A percentile compares a stretch with the other conserved stretches of the same genome.
These are phyloP conservation scores for Alfaro cultratus DNA, from an alignment of 2,797 vertebrate genomes.

Conservation along the genomic window DNA sequence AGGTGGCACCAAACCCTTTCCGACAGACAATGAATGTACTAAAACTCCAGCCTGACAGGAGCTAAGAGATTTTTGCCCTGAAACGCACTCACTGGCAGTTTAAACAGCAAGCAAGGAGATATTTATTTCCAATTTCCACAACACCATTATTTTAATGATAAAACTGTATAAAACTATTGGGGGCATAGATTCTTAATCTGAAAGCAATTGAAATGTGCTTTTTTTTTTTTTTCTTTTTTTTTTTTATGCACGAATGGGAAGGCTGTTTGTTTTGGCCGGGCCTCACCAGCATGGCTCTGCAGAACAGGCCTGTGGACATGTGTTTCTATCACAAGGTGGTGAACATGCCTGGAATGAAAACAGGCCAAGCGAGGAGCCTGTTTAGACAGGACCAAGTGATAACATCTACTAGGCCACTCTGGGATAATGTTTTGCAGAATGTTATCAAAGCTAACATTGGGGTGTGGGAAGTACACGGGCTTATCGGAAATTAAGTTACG, in stretches of 20 bases:
- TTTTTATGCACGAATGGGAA: conserved; percentile 11
- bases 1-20: conserved; percentile 63
- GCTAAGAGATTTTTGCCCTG: conserved; percentile 41
- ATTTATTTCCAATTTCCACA: conserved; percentile 6
- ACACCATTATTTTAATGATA: not conserved
- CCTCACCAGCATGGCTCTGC: conserved; percentile 32
- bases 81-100: conserved; percentile 13
- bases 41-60: not conserved
- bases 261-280: conserved; percentile 23
- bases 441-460: conserved; percentile 49
- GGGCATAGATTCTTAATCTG: not conserved
- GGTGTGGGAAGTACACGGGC: conserved; percentile 28
- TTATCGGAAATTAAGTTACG: conserved; percentile 36
- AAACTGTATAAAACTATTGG: not conserved
- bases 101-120: conserved; percentile 9
- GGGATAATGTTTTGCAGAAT: conserved; percentile 54
- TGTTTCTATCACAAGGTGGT: conserved; percentile 59
- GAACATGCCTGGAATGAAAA: conserved; percentile 71
- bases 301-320: conserved; percentile 44
- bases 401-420: conserved; percentile 55
- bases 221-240: too few species aligned
- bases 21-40: conserved; percentile 7
- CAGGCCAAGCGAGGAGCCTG: conserved; percentile 62
- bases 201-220: not conserved
- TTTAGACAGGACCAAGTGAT: conserved; percentile 70